These are phyloP conservation scores for Austrolebias charrua DNA, from an alignment of 2,797 vertebrate genomes.

Conservation along the genomic window DNA sequence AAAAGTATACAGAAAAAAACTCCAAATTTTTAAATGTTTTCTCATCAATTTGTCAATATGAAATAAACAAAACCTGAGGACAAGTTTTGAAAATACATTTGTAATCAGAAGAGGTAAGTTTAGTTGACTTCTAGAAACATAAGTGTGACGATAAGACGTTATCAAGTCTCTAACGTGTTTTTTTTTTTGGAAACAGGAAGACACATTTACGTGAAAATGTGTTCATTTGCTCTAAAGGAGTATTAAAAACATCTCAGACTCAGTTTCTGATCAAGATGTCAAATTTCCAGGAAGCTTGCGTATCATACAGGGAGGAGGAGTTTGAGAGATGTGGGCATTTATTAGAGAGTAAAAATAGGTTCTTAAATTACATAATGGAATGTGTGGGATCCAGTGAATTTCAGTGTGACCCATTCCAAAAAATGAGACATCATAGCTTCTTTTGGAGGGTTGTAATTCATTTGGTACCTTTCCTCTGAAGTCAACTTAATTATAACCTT, in stretches of 20 bases:
- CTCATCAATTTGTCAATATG: background rate
- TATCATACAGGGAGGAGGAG: conserved; percentile 14
- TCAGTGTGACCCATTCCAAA: conserved; percentile 5
- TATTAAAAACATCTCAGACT: conserved; percentile 1
- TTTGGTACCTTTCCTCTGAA: no score
- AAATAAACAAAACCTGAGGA: conserved; percentile 1
- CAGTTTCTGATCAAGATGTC: conserved; percentile 24
- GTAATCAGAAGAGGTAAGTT: background rate
- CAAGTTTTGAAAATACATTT: background rate
- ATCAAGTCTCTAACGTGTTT: no score
- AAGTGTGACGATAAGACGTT: no score
- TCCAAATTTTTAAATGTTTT: background rate
- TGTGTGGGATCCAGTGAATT: conserved; percentile 1
- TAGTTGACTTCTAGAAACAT: background rate
- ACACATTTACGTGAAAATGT: conserved; percentile 12
- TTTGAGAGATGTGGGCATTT: conserved; percentile 25
- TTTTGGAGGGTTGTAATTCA: background rate
- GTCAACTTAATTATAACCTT: no score
- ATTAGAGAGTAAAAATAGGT: conserved; percentile 12
- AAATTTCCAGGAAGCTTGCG: conserved; percentile 8
- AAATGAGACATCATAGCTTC: background rate
- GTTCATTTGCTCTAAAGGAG: conserved; percentile 7
- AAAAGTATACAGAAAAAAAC: background rate
- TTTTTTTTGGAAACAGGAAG: background rate
- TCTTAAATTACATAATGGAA: conserved; percentile 15